These are phyloP conservation scores for Bryconaethiops microstoma DNA, from an alignment of 2,797 vertebrate genomes.

Conservation along the genomic window DNA sequence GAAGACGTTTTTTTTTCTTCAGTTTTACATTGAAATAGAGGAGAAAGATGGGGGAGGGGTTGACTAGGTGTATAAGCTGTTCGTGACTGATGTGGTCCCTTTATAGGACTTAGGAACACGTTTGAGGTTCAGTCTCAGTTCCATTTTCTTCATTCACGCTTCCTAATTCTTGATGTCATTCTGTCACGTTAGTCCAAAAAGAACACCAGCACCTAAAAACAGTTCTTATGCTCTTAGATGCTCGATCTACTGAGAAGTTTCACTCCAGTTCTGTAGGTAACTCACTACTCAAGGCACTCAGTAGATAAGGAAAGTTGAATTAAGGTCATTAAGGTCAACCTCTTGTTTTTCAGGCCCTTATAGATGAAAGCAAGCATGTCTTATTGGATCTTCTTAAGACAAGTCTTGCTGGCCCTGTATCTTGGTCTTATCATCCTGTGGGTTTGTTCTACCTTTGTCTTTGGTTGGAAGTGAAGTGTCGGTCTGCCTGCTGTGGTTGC, in stretches of 20 bases:
- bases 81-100: too few species aligned
- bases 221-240: too few species aligned
- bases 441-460: constrained; percentile 28
- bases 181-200: background rate
- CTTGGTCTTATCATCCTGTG: constrained; percentile 1
- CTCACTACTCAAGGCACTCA: background rate
- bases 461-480: background rate
- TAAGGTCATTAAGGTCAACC: background rate
- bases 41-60: too few species aligned
- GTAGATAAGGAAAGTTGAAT: background rate
- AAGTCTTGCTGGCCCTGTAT: background rate
- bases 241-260: too few species aligned
- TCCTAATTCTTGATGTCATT: background rate
- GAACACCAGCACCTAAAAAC: background rate
- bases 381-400: background rate
- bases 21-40: too few species aligned
- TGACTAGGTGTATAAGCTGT: too few species aligned
- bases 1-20: too few species aligned
- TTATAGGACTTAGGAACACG: too few species aligned
- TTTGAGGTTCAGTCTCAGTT: background rate
- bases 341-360: background rate
- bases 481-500: background rate
- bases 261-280: background rate
- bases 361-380: background rate
- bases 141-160: background rate